Evolutionary conservation across 2,113 vertebrate genomes (phyloP).

Genomic region (Urocitellus parryii): DNA sequence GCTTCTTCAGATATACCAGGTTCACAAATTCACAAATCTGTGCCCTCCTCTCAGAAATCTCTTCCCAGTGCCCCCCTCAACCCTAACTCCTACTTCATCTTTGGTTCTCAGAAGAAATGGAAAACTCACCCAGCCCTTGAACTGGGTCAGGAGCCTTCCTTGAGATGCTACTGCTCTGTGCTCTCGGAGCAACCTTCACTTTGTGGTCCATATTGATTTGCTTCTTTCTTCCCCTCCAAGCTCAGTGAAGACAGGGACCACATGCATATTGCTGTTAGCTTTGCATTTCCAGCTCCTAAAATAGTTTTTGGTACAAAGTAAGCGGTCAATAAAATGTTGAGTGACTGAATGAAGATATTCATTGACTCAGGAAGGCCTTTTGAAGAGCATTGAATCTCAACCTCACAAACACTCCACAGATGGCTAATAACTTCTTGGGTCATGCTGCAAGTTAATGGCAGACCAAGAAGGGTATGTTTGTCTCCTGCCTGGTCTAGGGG

Average conservation of each 20-base stretch:
- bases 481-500: neutral
- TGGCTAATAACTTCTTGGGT: neutral
- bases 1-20: neutral
- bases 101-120: neutral
- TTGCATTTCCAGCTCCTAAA: neutral
- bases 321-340: neutral
- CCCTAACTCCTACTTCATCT: neutral
- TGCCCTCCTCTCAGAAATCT: neutral
- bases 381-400: neutral
- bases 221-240: neutral
- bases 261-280: neutral
- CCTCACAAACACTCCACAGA: neutral
- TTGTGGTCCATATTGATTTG: no score
- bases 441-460: neutral
- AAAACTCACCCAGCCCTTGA: neutral
- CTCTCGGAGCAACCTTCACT: neutral
- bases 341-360: neutral
- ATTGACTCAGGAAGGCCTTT: neutral
- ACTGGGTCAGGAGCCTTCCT: neutral
- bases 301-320: neutral
- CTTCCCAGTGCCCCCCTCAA: accelerated
- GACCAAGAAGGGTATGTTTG: neutral
- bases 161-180: accelerated
- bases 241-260: neutral
- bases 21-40: neutral